These are phyloP conservation scores for Subanguina moxae DNA, from an alignment of 1,140 invertebrate genomes.

Conservation along the genomic window DNA sequence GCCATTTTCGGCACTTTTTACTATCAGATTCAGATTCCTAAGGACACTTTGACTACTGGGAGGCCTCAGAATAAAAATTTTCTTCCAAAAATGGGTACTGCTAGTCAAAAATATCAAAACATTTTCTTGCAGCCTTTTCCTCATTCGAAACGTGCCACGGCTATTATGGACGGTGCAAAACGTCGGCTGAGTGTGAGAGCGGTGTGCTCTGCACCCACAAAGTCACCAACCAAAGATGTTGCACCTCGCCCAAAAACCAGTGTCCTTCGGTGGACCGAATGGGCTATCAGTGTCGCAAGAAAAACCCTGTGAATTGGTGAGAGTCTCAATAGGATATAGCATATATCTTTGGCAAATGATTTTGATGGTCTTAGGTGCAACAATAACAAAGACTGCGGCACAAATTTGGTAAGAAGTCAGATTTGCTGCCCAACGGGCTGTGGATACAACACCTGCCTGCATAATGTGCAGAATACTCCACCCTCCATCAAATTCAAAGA, in stretches of 20 bases:
- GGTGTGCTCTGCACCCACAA: constrained; percentile 1
- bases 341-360: background rate
- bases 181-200: constrained; percentile 2
- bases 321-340: background rate
- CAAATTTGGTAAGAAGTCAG: constrained; percentile 20
- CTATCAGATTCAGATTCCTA: too few species aligned
- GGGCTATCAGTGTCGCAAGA: constrained; percentile 21
- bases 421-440: constrained; percentile 29
- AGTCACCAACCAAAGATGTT: background rate
- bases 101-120: too few species aligned
- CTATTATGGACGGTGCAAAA: constrained; percentile 5
- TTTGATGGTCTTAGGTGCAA: constrained; percentile 16
- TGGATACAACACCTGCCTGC: constrained; percentile 21
- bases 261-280: constrained; percentile 14
- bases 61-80: background rate
- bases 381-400: constrained; percentile 16
- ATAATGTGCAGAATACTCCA: constrained; percentile 14
- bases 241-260: constrained; percentile 12
- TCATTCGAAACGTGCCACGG: constrained; percentile 4
- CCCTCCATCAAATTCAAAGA: constrained; percentile 9
- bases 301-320: constrained; percentile 26
- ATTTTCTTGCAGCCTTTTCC: background rate
- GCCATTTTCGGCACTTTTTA: too few species aligned
- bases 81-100: too few species aligned
- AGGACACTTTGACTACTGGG: too few species aligned